These are phyloP conservation scores for Drosophila nr. fundita DNA, from an alignment of 2,888 invertebrate genomes.

Conservation along the genomic window DNA sequence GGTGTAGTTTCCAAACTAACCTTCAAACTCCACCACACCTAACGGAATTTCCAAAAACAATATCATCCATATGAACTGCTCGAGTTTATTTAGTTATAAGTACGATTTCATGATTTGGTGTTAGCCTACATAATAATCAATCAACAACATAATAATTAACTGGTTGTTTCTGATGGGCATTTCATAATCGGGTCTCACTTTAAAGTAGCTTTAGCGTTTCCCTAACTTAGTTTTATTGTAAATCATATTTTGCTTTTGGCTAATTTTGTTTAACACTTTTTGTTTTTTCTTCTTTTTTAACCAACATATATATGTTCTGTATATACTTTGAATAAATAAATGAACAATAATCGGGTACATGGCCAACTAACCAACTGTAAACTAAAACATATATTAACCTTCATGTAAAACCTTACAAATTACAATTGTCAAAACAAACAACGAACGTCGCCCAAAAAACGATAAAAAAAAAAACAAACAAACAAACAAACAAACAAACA, in stretches of 20 bases:
- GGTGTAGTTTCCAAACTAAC: not conserved
- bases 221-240: conserved; percentile 37
- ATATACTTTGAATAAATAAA: conserved; percentile 46
- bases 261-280: conserved; percentile 59
- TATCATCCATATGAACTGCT: not conserved
- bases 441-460: conserved; percentile 54
- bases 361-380: conserved; percentile 65
- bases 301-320: conserved; percentile 50
- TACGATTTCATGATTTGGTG: conserved; percentile 1
- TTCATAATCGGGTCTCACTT: conserved; percentile 35
- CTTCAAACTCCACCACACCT: not conserved
- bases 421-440: conserved; percentile 34
- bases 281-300: conserved; percentile 67
- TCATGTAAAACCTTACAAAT: conserved; percentile 37
- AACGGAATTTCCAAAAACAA: conserved; percentile 1
- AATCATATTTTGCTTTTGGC: conserved; percentile 37
- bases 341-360: conserved; percentile 61
- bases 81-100: conserved; percentile 3
- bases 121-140: conserved; percentile 13
- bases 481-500: conserved; percentile 10
- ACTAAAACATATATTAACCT: conserved; percentile 47
- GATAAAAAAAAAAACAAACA: conserved; percentile 28
- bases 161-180: not conserved
- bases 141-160: not conserved
- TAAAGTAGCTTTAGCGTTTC: conserved; percentile 54